Conservation (phyloP, 37 sponge, comb jelly and placozoan genomes). For the Cliona cf. orientalis region DNA sequence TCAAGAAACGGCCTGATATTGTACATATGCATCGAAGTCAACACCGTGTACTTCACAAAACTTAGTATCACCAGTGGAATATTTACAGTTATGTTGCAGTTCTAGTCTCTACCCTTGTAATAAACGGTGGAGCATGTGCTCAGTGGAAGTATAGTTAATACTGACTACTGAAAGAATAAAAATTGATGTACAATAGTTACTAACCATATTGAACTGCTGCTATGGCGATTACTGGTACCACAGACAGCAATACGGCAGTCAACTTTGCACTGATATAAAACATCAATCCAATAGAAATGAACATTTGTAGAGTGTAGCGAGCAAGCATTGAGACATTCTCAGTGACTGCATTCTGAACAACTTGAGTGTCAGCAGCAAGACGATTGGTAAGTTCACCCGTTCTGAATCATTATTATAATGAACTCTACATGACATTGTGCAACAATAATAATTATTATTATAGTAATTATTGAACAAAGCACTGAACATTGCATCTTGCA, state of each 20-base stretch:
- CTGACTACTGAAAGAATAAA: no score
- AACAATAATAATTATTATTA: background rate
- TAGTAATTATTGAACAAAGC: background rate
- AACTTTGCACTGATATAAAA: constrained; percentile 76
- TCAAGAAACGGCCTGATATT: constrained; percentile 80
- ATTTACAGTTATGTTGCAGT: background rate
- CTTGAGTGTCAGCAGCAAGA: constrained; percentile 83
- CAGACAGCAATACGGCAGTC: constrained; percentile 82
- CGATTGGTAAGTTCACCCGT: constrained; percentile 85
- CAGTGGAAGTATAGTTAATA: no score
- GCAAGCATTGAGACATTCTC: constrained; percentile 78
- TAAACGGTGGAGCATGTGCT: background rate
- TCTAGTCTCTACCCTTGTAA: background rate
- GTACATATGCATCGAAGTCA: no score
- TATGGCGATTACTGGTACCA: constrained; percentile 79
- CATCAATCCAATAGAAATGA: constrained; percentile 78
- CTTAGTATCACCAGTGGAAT: background rate
- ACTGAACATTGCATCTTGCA: background rate
- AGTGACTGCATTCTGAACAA: constrained; percentile 82
- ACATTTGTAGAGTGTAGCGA: constrained; percentile 69
- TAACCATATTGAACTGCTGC: constrained; percentile 86
- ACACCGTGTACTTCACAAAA: no score
- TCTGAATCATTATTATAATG: constrained; percentile 25
- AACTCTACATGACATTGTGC: background rate
- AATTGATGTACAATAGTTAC: no score